Evolutionary conservation across 53 echinoderm and acorn worm species (phyloP).

Genomic region (Apostichopus leukothele): DNA sequence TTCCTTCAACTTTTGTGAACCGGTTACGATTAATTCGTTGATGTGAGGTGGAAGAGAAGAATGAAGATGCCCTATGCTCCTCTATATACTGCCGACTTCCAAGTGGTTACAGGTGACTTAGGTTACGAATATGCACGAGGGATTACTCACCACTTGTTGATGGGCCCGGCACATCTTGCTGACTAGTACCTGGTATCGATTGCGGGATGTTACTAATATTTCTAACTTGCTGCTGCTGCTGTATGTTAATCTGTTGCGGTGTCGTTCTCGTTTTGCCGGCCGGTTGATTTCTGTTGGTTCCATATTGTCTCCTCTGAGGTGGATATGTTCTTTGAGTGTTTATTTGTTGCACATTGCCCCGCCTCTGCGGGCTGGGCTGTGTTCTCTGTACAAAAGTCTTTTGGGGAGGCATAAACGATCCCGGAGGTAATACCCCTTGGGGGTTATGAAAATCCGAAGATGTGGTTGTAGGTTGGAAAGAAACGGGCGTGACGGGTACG

Average conservation of each 20-base stretch:
- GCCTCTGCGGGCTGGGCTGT: neutral
- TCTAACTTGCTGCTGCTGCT: conserved; percentile 28
- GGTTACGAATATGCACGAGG: neutral
- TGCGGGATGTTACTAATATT: conserved; percentile 9
- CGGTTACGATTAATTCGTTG: neutral
- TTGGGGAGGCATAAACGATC: conserved; percentile 31
- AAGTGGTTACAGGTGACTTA: neutral
- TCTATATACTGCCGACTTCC: neutral
- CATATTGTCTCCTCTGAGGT: conserved; percentile 11
- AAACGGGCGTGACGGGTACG: conserved; percentile 14
- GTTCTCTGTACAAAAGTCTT: conserved; percentile 16
- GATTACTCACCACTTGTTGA: conserved; percentile 17
- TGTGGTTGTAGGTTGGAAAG: conserved; percentile 35
- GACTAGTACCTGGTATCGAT: conserved; percentile 30
- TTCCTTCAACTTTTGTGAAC: no score
- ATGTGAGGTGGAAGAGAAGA: neutral
- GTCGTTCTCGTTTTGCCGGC: conserved; percentile 8
- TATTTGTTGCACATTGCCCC: conserved; percentile 3
- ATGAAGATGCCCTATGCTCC: neutral
- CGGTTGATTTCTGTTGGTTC: conserved; percentile 35
- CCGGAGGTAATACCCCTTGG: conserved; percentile 22
- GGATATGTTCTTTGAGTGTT: conserved; percentile 20
- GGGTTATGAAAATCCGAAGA: conserved; percentile 22
- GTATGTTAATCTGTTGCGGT: neutral
- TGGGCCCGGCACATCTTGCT: conserved; percentile 28